These are phyloP conservation scores for Ramazzottius varieornatus DNA, from an alignment of 2,888 invertebrate genomes.

Conservation along the genomic window DNA sequence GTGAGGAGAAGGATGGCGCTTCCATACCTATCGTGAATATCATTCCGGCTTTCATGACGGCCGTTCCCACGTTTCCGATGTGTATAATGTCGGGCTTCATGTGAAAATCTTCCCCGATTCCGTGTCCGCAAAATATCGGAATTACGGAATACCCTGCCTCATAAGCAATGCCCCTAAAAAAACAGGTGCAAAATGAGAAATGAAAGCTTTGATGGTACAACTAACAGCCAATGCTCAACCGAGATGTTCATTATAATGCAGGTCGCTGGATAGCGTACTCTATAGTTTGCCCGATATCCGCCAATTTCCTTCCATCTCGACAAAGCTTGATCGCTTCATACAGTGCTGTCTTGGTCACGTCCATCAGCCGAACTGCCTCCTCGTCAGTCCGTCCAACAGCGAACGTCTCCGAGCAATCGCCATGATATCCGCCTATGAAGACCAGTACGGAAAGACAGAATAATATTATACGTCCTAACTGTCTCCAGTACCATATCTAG, in stretches of 20 bases:
- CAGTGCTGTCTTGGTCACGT: slow-evolving; percentile 42
- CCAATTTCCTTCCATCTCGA: slow-evolving; percentile 29
- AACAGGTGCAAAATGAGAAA: not conserved
- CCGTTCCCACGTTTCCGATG: slow-evolving; percentile 19
- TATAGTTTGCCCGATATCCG: slow-evolving; percentile 27
- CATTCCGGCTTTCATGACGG: slow-evolving; percentile 54
- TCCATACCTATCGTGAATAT: slow-evolving; percentile 54
- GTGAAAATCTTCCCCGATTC: slow-evolving; percentile 72
- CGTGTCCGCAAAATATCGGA: slow-evolving; percentile 63
- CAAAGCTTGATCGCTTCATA: slow-evolving; percentile 32
- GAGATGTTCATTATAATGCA: too few species aligned
- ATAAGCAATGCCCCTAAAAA: slow-evolving; percentile 28
- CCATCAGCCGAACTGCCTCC: slow-evolving; percentile 38
- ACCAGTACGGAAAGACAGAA: slow-evolving; percentile 18
- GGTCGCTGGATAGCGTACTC: slow-evolving; percentile 8
- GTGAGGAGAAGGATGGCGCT: too few species aligned
- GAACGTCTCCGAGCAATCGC: slow-evolving; percentile 69
- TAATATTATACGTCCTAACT: not conserved
- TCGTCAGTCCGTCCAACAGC: slow-evolving; percentile 55
- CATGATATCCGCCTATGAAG: slow-evolving; percentile 56
- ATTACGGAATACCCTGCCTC: slow-evolving; percentile 38
- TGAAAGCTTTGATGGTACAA: too few species aligned
- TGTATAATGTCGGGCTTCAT: slow-evolving; percentile 70
- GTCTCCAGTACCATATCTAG: slow-evolving; percentile 7
- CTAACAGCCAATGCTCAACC: too few species aligned